Base-by-base conservation (phyloP, 2,888 invertebrate genomes). In the Stegana nigrithorax region DNA sequence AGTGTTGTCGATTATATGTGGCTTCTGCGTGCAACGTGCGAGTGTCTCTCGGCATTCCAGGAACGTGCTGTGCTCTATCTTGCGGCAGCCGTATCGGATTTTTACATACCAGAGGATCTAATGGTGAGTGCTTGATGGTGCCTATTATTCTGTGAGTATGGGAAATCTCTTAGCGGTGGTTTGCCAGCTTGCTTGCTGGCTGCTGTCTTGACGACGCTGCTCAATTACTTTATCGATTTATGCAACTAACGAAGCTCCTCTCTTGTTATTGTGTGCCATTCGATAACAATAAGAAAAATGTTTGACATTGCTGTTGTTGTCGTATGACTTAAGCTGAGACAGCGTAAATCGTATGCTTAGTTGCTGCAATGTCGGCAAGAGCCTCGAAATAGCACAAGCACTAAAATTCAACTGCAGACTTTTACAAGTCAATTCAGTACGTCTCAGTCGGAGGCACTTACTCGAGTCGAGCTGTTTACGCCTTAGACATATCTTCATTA, bases 71-170 rank as follows among this genome's bases (percentile, higher is more conserved):
- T 97, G 73, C 86, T 99, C n/a, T 99, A 96, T 85, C 88, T 99
- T 60, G 98, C 98, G 17, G 99, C 99, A 1, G 99, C 99, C 3
- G 99, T 98, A 0, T 97, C 98, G 0, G 99, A 99, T 87, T 99
- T 99, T 88, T 98, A 98, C 86, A 91, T 99, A 84, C 98, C 98
- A 50, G 91, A 92, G 71, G 91, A 92, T 83, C 89, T 95, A 88
- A 93, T 98, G 92, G 97, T 97, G 86, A 88, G 83, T 55, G 55
- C 2, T n/a, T 26, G 45, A 21, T 29, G 7, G 29, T 59, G 45
- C 47, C 1, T 47, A 19, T 29, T 29, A 27, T 4, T 51, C 19
- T 53, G 56, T 17, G 44, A 25, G n/a, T 50, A 39, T 78, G 75
- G 79, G 75, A 75, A 75, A 75, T 78, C 75, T 75, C 62, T 71